phyloP scores from a whole-genome alignment of 2,888 invertebrate genomes.

The Mesorhabditis spiculigera region DNA sequence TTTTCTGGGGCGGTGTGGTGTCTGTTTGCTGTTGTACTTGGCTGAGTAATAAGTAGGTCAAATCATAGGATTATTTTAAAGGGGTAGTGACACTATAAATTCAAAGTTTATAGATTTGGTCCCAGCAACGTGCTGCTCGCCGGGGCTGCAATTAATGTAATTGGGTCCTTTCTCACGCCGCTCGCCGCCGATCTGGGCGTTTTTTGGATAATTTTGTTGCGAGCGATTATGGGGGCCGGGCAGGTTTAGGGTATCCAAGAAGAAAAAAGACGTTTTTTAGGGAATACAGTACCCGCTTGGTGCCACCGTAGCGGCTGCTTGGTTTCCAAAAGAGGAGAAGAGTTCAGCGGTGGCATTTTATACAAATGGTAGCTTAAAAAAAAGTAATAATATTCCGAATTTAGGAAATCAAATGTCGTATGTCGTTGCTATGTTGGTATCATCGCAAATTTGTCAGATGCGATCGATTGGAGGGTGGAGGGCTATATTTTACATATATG shows the following conservation, averaged over 20 bases:
- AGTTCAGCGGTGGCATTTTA: not conserved
- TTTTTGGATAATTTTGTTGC: not conserved
- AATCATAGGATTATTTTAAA: not conserved
- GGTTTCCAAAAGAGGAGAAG: conserved; percentile 6
- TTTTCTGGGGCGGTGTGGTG: not conserved
- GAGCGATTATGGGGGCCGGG: not conserved
- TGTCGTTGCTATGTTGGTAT: not conserved
- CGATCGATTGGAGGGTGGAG: not conserved
- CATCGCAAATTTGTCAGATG: not conserved
- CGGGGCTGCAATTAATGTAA: not conserved
- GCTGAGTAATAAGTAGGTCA: conserved; percentile 3
- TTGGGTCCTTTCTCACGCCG: not conserved
- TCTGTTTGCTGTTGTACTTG: not conserved
- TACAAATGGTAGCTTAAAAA: conserved; percentile 3
- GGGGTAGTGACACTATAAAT: not conserved
- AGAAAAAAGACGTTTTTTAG: conserved; percentile 1
- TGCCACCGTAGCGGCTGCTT: conserved; percentile 5
- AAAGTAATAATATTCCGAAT: not conserved
- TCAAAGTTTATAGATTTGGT: not conserved
- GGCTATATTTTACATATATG: not conserved
- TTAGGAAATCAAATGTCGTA: conserved; percentile 5
- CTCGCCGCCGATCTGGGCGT: conserved; percentile 3
- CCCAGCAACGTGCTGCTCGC: not conserved
- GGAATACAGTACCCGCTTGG: not conserved
- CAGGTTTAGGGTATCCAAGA: not conserved